Conservation (phyloP, 1,140 invertebrate species). For the Cylas formicarius region DNA sequence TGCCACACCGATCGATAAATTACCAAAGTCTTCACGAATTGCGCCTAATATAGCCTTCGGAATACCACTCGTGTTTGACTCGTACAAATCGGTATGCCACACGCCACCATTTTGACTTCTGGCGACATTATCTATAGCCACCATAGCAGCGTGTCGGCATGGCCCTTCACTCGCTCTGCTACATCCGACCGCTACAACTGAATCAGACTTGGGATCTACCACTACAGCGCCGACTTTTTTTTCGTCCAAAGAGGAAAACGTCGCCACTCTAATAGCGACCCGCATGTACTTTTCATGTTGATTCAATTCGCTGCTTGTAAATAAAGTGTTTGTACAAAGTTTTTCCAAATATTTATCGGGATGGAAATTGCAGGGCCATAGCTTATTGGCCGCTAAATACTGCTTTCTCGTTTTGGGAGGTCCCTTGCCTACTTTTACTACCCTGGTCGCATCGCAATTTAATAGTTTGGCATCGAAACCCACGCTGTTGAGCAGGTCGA, state of each 20-base stretch:
- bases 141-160: constrained; percentile 77
- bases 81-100: constrained; percentile 43
- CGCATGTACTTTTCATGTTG: constrained; percentile 57
- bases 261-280: constrained; percentile 50
- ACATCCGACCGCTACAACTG: constrained; percentile 58
- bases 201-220: constrained; percentile 56
- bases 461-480: constrained; percentile 49
- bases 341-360: constrained; percentile 64
- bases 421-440: constrained; percentile 52
- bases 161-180: constrained; percentile 58
- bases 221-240: constrained; percentile 47
- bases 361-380: constrained; percentile 85
- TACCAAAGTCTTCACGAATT: constrained; percentile 28
- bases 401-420: constrained; percentile 61
- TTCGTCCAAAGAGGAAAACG: constrained; percentile 31
- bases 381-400: constrained; percentile 51
- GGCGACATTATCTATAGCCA: constrained; percentile 79
- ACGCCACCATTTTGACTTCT: constrained; percentile 72
- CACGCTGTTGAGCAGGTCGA: constrained; percentile 44
- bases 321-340: constrained; percentile 55
- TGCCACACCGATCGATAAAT: constrained; percentile 34
- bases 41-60: constrained; percentile 24
- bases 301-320: constrained; percentile 50
- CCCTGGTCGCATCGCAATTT: constrained; percentile 47
- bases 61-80: constrained; percentile 25